These are phyloP conservation scores for Psittacula echo DNA, from an alignment of 2,797 vertebrate genomes.

Conservation along the genomic window DNA sequence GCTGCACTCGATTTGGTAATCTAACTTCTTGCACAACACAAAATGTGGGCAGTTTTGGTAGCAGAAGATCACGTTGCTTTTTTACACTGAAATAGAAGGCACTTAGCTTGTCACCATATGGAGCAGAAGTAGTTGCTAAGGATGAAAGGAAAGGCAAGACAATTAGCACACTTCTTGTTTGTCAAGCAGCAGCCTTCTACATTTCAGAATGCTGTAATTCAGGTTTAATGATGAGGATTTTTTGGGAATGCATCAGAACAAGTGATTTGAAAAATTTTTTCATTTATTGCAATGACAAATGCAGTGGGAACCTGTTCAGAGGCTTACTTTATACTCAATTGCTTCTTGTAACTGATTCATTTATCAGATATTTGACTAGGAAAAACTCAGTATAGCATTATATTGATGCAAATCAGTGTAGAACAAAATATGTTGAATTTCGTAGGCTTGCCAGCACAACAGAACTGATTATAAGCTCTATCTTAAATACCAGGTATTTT, in stretches of 20 bases:
- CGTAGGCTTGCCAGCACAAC: background rate
- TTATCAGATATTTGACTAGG: conserved; percentile 64
- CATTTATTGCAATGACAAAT: conserved; percentile 58
- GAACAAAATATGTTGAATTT: conserved; percentile 47
- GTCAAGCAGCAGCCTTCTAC: conserved; percentile 9
- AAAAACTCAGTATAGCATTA: conserved; percentile 1
- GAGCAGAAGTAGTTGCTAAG: conserved; percentile 62
- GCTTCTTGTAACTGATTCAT: conserved; percentile 62
- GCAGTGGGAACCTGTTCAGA: conserved; percentile 52
- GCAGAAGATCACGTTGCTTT: conserved; percentile 25
- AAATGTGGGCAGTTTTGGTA: conserved; percentile 37
- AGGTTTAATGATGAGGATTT: conserved; percentile 2
- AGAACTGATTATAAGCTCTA: background rate
- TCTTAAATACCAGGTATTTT: conserved; percentile 16
- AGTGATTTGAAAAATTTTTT: conserved; percentile 36
- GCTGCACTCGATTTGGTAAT: conserved; percentile 27
- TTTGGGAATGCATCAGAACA: background rate
- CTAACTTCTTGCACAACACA: background rate
- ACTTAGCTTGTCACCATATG: conserved; percentile 50
- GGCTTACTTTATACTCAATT: conserved; percentile 63
- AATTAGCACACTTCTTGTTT: conserved; percentile 46
- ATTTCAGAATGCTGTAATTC: background rate
- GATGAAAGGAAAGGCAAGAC: conserved; percentile 36
- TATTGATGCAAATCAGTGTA: conserved; percentile 41
- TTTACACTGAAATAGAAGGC: background rate